Evolutionary conservation across 1,140 invertebrate genomes (phyloP).

Genomic region (Adelges cooleyi): DNA sequence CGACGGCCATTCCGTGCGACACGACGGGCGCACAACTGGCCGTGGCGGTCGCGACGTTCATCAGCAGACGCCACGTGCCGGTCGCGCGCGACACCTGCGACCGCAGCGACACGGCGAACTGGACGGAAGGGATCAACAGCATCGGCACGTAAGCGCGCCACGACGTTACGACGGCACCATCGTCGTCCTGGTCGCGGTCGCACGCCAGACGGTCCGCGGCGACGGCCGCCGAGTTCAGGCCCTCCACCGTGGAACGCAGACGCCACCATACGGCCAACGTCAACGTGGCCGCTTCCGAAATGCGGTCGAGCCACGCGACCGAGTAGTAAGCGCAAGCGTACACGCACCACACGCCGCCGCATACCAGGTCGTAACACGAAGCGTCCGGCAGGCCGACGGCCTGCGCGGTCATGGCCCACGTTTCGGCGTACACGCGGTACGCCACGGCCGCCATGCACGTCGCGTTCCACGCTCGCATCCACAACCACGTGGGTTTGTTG

Average conservation of each 20-base stretch:
- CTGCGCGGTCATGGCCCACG: not conserved
- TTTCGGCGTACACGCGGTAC: not conserved
- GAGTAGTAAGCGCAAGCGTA: slow-evolving; percentile 21
- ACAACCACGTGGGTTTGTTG: not conserved
- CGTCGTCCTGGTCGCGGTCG: not conserved
- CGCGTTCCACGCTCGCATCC: not conserved
- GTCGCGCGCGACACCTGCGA: not conserved
- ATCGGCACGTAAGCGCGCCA: not conserved
- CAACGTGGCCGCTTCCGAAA: not conserved
- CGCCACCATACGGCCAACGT: not conserved
- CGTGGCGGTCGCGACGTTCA: not conserved
- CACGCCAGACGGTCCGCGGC: not conserved
- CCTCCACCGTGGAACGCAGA: not conserved
- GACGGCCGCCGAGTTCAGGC: not conserved
- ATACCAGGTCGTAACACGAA: slow-evolving; percentile 8
- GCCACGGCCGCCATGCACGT: not conserved
- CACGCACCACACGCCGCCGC: not conserved
- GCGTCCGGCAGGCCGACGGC: not conserved
- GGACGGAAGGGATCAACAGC: not conserved
- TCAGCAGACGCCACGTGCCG: not conserved
- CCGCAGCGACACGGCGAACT: not conserved
- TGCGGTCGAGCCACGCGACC: not conserved
- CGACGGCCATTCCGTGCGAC: not conserved
- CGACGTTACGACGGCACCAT: not conserved
- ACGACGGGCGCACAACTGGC: not conserved